Conservation (phyloP, 1,140 invertebrate genomes). For the Lordiphosa mommai region DNA sequence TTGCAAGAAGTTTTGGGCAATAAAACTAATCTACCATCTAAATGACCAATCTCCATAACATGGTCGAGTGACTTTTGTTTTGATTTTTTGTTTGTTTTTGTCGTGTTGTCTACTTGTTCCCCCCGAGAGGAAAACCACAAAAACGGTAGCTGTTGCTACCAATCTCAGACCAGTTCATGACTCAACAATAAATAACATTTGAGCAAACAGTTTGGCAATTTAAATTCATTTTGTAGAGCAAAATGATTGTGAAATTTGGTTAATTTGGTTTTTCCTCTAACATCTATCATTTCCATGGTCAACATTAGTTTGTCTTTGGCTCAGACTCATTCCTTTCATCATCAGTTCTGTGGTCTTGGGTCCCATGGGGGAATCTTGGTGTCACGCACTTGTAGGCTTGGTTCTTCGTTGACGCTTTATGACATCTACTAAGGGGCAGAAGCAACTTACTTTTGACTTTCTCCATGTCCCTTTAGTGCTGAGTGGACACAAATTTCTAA, state of each 20-base stretch:
- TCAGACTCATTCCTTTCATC: constrained; percentile 8
- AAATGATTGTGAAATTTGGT: neutral
- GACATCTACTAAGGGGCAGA: too few relatives aligned
- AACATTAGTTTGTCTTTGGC: too few relatives aligned
- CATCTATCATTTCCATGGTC: too few relatives aligned
- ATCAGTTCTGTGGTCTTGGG: neutral
- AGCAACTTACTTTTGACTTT: neutral
- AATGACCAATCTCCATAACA: constrained; percentile 53
- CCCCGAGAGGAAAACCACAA: constrained; percentile 18
- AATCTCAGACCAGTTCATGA: constrained; percentile 22
- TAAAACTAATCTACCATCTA: constrained; percentile 73
- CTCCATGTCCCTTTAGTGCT: constrained; percentile 59
- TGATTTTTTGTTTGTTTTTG: too few relatives aligned
- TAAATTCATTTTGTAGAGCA: constrained; percentile 33
- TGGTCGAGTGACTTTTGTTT: constrained; percentile 53
- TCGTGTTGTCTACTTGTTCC: constrained; percentile 6
- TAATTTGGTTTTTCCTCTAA: neutral
- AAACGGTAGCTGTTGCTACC: constrained; percentile 28
- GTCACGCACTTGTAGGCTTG: constrained; percentile 18
- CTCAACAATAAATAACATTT: constrained; percentile 20
- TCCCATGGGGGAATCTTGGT: neutral
- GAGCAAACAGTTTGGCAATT: constrained; percentile 23
- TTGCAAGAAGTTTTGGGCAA: constrained; percentile 62
- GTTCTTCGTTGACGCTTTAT: constrained; percentile 22
- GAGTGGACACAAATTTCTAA: constrained; percentile 47